Evolutionary conservation across 2,888 invertebrate species (phyloP).

Genomic region (Polyommatus icarus): DNA sequence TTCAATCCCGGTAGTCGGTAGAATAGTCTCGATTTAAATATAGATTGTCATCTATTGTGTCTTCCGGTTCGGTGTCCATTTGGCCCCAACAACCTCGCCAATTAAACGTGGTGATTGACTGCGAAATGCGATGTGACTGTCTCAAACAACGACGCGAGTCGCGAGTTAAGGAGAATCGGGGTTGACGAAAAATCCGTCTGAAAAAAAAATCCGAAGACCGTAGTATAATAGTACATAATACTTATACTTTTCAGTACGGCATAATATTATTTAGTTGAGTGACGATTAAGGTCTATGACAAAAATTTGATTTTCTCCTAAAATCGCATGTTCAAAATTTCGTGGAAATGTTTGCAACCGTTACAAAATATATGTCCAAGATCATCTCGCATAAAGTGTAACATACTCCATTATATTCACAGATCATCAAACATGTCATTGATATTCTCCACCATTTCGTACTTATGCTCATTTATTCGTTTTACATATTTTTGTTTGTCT

Average conservation of each 20-base stretch:
- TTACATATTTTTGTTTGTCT: slow-evolving; percentile 29
- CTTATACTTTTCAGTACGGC: no score
- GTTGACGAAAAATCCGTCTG: no score
- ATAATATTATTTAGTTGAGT: no score
- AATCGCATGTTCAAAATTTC: background rate
- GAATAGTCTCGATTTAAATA: background rate
- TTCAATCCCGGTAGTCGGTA: background rate
- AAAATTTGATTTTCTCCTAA: no score
- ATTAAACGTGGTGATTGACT: slow-evolving; percentile 36
- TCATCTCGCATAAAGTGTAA: background rate
- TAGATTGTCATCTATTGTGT: slow-evolving; percentile 25
- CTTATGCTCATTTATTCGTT: background rate
- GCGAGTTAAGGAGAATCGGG: background rate
- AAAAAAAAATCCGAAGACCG: no score
- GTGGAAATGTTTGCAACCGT: background rate
- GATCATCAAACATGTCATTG: slow-evolving; percentile 1
- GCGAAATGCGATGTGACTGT: slow-evolving; percentile 36
- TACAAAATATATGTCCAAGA: background rate
- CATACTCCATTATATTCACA: background rate
- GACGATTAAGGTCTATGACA: no score
- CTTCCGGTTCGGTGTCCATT: background rate
- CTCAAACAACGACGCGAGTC: slow-evolving; percentile 25
- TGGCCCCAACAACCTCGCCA: slow-evolving; percentile 36
- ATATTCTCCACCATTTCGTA: background rate
- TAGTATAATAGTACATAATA: no score